Evolutionary conservation across 2,113 vertebrate species (phyloP), one percentile per base, ranked within the genome.

Genomic region (Dicentrarchus labrax): DNA sequence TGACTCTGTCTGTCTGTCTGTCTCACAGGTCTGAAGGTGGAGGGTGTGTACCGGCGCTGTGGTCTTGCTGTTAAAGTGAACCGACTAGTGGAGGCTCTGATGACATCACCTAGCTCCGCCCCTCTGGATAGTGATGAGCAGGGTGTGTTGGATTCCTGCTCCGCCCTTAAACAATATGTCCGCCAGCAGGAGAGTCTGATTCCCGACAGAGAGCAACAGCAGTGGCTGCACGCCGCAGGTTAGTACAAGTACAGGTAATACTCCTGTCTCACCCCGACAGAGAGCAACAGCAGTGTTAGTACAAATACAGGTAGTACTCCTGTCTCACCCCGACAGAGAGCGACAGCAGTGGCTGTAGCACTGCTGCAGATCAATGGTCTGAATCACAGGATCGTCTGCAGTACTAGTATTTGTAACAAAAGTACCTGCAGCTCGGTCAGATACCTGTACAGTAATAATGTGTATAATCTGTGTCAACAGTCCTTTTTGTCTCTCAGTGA

Each of bases 31-130:
- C 85, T 96, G 48, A 95, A 92, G 70, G 93, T 96, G 61, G 95
- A 96, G 3, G 96, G 96, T 0, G 75, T 96, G 65, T 96, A 96
- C 81, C 91, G 96, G 0, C 94, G 95, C 64, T 95, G 95, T 67
- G 96, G 96, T 5, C 53, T 94, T 0, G 86, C 78, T 22, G 7
- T 69, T 38, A 96, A 94, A 82, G 88, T 95, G 19, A 76, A 4
- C 11, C 74, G 53, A 59, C 72, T 96, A 81, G 94, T 95, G 62
- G 91, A 93, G 36, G 82, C 64, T 7, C 91, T 96, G 69, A 78
- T 50, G 45, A 89, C 59, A 11, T 90, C 90, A 38, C 94, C 96
- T 0, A 60, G 43, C 38, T 75, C 86, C 0, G 88, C 92, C 43
- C 78, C 67, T 21, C 76, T 96, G 61, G 93, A 92, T 51, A 72